Base-by-base conservation (phyloP, 2,113 vertebrate species). In the Thunnus thynnus region DNA sequence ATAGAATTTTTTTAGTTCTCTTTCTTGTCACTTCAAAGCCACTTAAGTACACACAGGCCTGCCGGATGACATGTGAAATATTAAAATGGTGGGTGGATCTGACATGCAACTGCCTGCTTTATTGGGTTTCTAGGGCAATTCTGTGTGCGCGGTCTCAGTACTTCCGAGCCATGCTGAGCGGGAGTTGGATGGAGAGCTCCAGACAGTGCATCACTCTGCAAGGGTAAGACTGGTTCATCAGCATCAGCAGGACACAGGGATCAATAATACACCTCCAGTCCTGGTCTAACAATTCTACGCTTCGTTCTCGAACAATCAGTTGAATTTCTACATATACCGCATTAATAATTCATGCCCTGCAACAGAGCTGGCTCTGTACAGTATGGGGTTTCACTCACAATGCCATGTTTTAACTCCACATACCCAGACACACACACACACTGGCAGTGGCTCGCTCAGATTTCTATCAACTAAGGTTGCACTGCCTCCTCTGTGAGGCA, bases 171-270 rank as follows among this genome's bases (percentile, higher is more conserved):
- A 98, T 99, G 97, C 94, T 98, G 91, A 96, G 96, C 89, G 97
- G 97, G 86, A 96, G 93, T 78, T 99, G 98, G 97, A 96, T 96
- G 91, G 97, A 99, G 95, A 98, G 97, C 94, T 97, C 95, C 87
- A 96, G 94, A 88, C 95, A 97, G 84, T 93, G 91, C 85, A 95
- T 99, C 94, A 96, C 94, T 92, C 96, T 99, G 91, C 96, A 97
- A 89, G 96, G 97, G 97, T 99, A 96, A 95, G 97, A 52, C 64
- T 32, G 67, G 41, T 18, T 51, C 65, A 78, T 30, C 36, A 14
- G 57, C 52, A 67, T 41, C 51, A 27, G 48, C 61, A 64, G 32
- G 22, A 20, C 56, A 25, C 46, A 9, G 5, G 27, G 72, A 70
- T 83, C 76, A 55, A 63, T 65, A 60, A 55, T 10, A 61, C 79